Conservation (phyloP, 2,888 invertebrate genomes). For the Yponomeuta sedellus region DNA sequence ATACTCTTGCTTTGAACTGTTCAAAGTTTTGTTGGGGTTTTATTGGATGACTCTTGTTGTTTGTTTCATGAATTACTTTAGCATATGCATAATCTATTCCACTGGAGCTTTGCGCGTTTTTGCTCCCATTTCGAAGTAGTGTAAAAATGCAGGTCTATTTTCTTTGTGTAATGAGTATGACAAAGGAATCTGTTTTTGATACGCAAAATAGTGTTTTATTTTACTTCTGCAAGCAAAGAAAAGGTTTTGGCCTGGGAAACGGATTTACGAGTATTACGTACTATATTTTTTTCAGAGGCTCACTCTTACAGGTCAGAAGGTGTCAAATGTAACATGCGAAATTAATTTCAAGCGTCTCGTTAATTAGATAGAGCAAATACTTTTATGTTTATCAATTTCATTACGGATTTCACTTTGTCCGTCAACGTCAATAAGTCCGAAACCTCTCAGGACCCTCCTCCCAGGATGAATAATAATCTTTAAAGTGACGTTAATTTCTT, state of each 20-base stretch:
- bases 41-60: conserved; percentile 7
- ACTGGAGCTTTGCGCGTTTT: not conserved
- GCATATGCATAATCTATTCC: not conserved
- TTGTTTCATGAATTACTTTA: conserved; percentile 5
- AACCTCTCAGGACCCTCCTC: not conserved
- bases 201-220: too few relatives aligned
- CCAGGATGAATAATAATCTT: not conserved
- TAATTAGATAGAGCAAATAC: not conserved
- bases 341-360: not conserved
- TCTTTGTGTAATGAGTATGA: too few relatives aligned
- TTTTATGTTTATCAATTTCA: not conserved
- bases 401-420: not conserved
- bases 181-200: too few relatives aligned
- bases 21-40: conserved; percentile 19
- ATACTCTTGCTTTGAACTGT: conserved; percentile 47
- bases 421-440: not conserved
- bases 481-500: conserved; percentile 13
- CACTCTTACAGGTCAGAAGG: too few relatives aligned
- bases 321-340: too few relatives aligned
- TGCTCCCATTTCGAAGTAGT: too few relatives aligned
- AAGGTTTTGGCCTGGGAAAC: too few relatives aligned
- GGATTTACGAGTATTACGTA: too few relatives aligned
- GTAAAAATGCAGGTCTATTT: too few relatives aligned
- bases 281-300: too few relatives aligned
- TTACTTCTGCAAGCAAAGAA: too few relatives aligned